A percentile compares a stretch with the other conserved stretches of the same genome.
Evolutionary conservation across 2,113 vertebrate genomes (phyloP).

Genomic region (Kobus ellipsiprymnus): DNA sequence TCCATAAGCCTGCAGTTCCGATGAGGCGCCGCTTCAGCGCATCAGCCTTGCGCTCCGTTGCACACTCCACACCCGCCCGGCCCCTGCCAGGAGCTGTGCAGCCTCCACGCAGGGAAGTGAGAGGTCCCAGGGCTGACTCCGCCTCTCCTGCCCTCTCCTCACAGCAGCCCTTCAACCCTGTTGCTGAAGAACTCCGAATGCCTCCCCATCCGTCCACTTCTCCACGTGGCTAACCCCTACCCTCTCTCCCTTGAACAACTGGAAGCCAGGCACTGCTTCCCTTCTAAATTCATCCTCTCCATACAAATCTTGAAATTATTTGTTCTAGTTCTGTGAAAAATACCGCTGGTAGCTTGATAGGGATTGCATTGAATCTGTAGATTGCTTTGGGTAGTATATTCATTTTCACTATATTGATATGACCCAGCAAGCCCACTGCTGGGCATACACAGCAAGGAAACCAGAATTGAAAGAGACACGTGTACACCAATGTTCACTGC

Average conservation of each 20-base stretch:
- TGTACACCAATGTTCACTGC: too few relatives aligned
- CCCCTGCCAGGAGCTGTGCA: rapidly evolving
- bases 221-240: not conserved
- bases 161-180: not conserved
- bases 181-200: not conserved
- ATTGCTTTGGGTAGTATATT: too few relatives aligned
- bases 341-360: too few relatives aligned
- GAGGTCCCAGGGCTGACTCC: rapidly evolving
- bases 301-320: too few relatives aligned
- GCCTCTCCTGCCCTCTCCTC: too few relatives aligned
- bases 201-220: not conserved
- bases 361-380: too few relatives aligned
- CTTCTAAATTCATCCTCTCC: not conserved
- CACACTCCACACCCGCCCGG: not conserved
- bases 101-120: not conserved
- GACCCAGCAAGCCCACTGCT: too few relatives aligned
- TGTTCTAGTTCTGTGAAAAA: too few relatives aligned
- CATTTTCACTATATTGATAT: too few relatives aligned
- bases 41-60: not conserved
- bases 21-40: not conserved
- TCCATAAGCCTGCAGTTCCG: not conserved
- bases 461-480: too few relatives aligned
- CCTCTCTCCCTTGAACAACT: not conserved
- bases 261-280: not conserved
- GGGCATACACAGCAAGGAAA: too few relatives aligned